phyloP scores from a whole-genome alignment of 2,113 vertebrate genomes.

The Lamprotornis superbus region DNA sequence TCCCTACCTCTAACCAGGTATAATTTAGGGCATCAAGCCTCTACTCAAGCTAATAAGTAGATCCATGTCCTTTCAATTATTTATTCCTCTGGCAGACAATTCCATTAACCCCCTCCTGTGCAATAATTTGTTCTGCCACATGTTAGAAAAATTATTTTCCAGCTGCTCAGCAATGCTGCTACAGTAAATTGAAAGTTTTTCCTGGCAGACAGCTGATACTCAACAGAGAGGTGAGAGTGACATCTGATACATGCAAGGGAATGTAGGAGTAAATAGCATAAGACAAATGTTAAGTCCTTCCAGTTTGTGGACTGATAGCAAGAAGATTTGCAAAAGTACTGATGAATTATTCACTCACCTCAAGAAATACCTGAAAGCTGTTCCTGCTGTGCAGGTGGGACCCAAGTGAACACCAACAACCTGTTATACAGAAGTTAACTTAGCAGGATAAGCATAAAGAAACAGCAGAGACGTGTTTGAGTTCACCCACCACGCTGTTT shows the following conservation, averaged over 20 bases:
- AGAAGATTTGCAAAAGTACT: neutral
- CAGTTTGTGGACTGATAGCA: neutral
- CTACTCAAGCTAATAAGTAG: constrained; percentile 64
- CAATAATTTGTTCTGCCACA: constrained; percentile 72
- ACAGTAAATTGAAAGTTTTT: constrained; percentile 40
- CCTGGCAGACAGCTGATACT: constrained; percentile 40
- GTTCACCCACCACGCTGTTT: neutral
- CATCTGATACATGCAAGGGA: neutral
- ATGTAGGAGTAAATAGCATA: constrained; percentile 2
- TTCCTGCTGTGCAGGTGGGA: neutral
- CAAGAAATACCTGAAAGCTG: constrained; percentile 21
- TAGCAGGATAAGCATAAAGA: neutral
- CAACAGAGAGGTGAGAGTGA: constrained; percentile 40
- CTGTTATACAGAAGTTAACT: neutral
- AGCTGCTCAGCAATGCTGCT: constrained; percentile 53
- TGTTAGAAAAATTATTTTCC: constrained; percentile 67
- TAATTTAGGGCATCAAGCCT: constrained; percentile 68
- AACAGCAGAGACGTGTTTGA: neutral
- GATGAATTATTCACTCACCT: constrained; percentile 30
- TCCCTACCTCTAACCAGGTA: constrained; percentile 62
- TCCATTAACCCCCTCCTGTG: constrained; percentile 71
- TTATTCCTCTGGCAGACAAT: constrained; percentile 66
- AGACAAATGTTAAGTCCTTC: constrained; percentile 27
- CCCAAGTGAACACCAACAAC: neutral
- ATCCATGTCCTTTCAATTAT: constrained; percentile 66